Conservation (phyloP, 1,140 invertebrate species). For the Meloidogyne hapla region DNA sequence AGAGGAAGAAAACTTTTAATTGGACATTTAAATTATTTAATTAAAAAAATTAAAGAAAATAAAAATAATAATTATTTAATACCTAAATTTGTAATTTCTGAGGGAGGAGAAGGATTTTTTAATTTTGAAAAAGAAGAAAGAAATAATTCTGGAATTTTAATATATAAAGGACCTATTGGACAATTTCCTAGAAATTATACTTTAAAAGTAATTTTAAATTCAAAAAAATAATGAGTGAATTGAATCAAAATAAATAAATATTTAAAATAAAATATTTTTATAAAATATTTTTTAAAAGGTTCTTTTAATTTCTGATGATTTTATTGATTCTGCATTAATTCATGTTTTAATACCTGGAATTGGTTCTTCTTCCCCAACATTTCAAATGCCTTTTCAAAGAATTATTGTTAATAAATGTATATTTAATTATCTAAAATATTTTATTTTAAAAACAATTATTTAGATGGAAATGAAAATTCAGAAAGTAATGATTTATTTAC, state of each 20-base stretch:
- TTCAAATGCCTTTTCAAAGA: neutral
- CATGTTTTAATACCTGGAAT: constrained; percentile 6
- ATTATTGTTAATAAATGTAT: neutral
- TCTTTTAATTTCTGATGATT: neutral
- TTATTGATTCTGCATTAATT: neutral
- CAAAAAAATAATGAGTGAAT: too few species aligned
- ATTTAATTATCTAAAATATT: neutral
- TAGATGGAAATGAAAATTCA: neutral
- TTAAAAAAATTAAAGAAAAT: neutral
- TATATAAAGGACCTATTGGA: constrained; percentile 12
- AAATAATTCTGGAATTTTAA: neutral
- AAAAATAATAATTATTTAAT: neutral
- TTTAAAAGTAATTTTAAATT: constrained; percentile 3
- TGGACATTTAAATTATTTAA: constrained; percentile 8
- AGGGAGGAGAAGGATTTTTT: constrained; percentile 9
- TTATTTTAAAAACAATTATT: neutral
- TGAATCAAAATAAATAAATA: too few species aligned
- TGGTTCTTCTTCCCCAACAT: neutral
- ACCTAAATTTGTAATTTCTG: constrained; percentile 1
- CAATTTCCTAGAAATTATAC: constrained; percentile 3
- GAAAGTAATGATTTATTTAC: neutral
- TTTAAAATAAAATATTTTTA: constrained; percentile 13
- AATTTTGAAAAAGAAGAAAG: neutral
- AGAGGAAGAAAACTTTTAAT: neutral
- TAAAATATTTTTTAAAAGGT: neutral